These are phyloP conservation scores for Tichodroma muraria DNA, from an alignment of 2,113 vertebrate genomes.

Conservation along the genomic window DNA sequence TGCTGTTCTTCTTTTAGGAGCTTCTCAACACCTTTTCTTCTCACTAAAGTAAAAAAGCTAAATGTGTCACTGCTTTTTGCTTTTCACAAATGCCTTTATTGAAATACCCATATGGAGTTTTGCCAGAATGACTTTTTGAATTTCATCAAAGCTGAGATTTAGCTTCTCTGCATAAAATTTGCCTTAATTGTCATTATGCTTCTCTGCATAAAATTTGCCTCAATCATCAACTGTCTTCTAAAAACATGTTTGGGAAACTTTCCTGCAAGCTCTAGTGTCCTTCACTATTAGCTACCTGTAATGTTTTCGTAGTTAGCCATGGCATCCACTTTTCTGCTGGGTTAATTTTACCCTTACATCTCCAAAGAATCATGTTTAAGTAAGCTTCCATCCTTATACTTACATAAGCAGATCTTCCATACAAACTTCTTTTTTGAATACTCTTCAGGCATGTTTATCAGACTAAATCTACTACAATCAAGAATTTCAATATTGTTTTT, in stretches of 20 bases:
- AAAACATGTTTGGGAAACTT: not conserved
- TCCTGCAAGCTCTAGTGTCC: not conserved
- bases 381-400: not conserved
- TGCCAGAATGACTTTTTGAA: not conserved
- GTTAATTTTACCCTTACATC: not conserved
- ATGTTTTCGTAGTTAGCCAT: not conserved
- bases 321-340: not conserved
- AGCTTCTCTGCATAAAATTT: not conserved
- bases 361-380: not conserved
- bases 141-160: not conserved
- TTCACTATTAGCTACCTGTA: not conserved
- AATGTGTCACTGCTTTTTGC: not conserved
- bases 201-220: not conserved
- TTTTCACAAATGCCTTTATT: not conserved
- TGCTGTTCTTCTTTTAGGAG: not conserved
- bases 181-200: not conserved
- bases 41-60: not conserved
- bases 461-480: not conserved
- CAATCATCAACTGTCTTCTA: not conserved
- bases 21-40: not conserved
- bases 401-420: not conserved
- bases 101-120: not conserved
- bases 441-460: not conserved
- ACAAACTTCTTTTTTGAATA: not conserved
- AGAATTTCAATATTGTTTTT: not conserved